These are phyloP conservation scores for Saccostrea cuccullata DNA, from an alignment of 1,140 invertebrate genomes.

Conservation along the genomic window DNA sequence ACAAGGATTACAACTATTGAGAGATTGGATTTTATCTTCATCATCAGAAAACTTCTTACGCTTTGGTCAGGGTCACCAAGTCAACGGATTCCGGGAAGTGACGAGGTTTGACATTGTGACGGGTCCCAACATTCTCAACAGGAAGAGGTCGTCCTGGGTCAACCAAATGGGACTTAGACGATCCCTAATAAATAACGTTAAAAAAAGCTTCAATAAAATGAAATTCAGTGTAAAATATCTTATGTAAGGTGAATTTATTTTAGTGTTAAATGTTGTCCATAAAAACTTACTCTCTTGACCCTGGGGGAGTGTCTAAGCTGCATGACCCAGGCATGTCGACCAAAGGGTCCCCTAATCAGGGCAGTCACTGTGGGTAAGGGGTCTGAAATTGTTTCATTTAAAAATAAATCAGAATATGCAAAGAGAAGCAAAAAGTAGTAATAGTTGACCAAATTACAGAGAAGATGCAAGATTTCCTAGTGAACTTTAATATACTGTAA, in stretches of 20 bases:
- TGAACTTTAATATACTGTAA: too few species aligned
- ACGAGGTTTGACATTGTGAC: constrained; percentile 84
- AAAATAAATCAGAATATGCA: background rate
- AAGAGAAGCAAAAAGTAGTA: too few species aligned
- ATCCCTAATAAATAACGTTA: background rate
- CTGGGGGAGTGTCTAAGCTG: constrained; percentile 83
- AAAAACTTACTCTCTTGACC: constrained; percentile 80
- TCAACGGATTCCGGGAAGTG: constrained; percentile 92
- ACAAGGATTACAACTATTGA: too few species aligned
- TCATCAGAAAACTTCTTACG: constrained; percentile 81
- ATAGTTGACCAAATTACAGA: too few species aligned
- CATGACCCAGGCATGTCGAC: constrained; percentile 95
- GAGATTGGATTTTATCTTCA: too few species aligned
- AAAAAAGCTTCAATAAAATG: background rate
- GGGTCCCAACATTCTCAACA: constrained; percentile 83
- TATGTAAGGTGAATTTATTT: too few species aligned
- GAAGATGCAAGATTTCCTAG: too few species aligned
- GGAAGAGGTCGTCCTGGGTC: constrained; percentile 89
- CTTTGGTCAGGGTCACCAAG: constrained; percentile 87
- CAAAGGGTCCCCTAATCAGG: constrained; percentile 93
- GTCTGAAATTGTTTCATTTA: constrained; percentile 57
- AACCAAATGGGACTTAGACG: constrained; percentile 83
- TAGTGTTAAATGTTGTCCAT: too few species aligned
- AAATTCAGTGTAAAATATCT: background rate
- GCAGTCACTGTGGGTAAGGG: constrained; percentile 84